Base-by-base conservation (phyloP, 2,113 vertebrate genomes). In the Turdus rufiventris region DNA sequence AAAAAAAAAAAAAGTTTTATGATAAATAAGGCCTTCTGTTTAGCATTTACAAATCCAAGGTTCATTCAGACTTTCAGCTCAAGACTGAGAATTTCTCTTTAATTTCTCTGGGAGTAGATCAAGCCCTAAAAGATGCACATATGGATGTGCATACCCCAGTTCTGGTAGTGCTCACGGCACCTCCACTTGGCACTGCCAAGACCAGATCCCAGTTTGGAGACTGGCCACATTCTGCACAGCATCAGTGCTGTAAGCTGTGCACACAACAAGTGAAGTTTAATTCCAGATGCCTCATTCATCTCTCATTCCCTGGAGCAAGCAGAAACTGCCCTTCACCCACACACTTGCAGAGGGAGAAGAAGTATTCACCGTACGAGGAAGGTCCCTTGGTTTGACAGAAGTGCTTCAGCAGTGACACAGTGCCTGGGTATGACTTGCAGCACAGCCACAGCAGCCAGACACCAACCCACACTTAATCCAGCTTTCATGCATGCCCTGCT, bases 161-260 rank as follows among this genome's bases (percentile, higher is more conserved):
- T 45, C 18, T 14, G 42, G 19, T 0, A 81, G 36, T 1, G 1
- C 18, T 42, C 17, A 14, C 0, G 1, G 47, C 25, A 42, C 4
- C 38, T 51, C 33, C 0, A 1, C 9, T 71, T 0, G 0, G 20
- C 29, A 11, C 43, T 51, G 40, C 29, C 31, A 61, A 18, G 36
- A 40, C 14, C 0, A 0, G 14, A 78, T 61, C 45, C 45, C 67
- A 36, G n/a, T 71, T 14, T 72, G 79, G 50, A 72, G 18, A 45
- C 18, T 26, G 26, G 34, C 16, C 29, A 75, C 4, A 0, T 29
- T 60, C 54, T 15, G 29, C 12, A 1, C 51, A 66, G 51, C 38
- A 75, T 65, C 43, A 50, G 65, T 2, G 6, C 60, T 33, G 33
- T 2, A 5, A 60, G 42, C 31, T 19, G 42, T 23, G 58, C 29